Conservation (phyloP, 2,888 invertebrate species). For the Keiferia lycopersicella region DNA sequence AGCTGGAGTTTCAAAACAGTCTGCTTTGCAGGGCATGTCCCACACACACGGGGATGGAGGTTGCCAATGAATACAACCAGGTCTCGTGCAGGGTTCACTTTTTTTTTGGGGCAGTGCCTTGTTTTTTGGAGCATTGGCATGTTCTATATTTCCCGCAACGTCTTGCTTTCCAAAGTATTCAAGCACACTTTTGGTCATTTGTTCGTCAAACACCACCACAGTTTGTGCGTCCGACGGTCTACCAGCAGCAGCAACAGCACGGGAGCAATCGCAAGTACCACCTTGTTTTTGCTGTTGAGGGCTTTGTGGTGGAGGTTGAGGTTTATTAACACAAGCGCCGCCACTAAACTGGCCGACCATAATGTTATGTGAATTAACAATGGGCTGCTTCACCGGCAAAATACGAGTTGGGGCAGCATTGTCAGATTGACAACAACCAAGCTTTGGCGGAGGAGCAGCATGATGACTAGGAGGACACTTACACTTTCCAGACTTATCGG, state of each 20-base stretch:
- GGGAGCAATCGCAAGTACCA: not conserved
- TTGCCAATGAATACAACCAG: slow-evolving; percentile 66
- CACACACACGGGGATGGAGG: slow-evolving; percentile 70
- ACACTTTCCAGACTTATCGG: slow-evolving; percentile 56
- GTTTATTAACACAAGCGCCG: slow-evolving; percentile 11
- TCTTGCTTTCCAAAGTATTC: slow-evolving; percentile 43
- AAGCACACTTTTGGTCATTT: slow-evolving; percentile 51
- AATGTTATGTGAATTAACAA: not conserved
- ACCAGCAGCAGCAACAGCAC: slow-evolving; percentile 10
- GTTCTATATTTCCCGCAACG: slow-evolving; percentile 45
- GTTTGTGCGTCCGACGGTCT: slow-evolving; percentile 36
- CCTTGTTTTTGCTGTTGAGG: not conserved
- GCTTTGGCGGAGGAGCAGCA: slow-evolving; percentile 3
- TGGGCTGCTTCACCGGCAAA: not conserved
- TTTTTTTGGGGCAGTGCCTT: slow-evolving; percentile 36
- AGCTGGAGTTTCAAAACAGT: slow-evolving; percentile 64
- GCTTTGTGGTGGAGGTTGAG: slow-evolving; percentile 4
- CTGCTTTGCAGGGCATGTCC: slow-evolving; percentile 70
- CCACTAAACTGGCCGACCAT: slow-evolving; percentile 11
- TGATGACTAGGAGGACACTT: slow-evolving; percentile 50
- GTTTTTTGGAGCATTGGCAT: slow-evolving; percentile 43
- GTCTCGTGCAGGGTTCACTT: slow-evolving; percentile 61
- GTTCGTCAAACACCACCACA: slow-evolving; percentile 54
- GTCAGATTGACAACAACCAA: slow-evolving; percentile 2
- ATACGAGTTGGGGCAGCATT: not conserved